Conservation (phyloP, 1,140 invertebrate species). For the Meloidogyne exigua region DNA sequence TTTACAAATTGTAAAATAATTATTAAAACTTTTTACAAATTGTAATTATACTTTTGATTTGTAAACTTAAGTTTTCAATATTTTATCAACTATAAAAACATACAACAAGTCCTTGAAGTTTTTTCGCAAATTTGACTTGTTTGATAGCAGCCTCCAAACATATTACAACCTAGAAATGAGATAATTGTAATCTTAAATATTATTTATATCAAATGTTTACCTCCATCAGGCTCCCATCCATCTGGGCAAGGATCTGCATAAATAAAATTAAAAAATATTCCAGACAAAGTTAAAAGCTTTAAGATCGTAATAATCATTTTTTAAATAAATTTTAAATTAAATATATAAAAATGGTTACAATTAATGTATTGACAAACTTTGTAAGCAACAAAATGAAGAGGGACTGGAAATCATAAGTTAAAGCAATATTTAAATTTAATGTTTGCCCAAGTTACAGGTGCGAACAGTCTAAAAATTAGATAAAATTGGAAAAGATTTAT, state of each 20-base stretch:
- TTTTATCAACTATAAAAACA: no score
- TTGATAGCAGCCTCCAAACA: background rate
- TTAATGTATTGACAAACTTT: background rate
- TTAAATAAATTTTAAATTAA: background rate
- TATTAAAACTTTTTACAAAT: no score
- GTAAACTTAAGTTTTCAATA: no score
- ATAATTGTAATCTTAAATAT: background rate
- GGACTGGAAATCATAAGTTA: background rate
- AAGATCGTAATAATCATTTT: background rate
- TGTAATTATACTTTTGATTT: no score
- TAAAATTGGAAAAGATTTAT: background rate
- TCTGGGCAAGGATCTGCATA: background rate
- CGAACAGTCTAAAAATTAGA: background rate
- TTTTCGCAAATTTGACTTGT: background rate
- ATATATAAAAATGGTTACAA: background rate
- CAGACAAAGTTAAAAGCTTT: background rate
- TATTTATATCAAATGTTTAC: background rate
- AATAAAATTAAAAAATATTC: background rate
- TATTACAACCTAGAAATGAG: background rate
- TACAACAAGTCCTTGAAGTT: no score
- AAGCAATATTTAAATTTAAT: background rate
- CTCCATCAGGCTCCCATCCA: background rate
- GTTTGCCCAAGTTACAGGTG: background rate
- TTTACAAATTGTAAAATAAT: no score
- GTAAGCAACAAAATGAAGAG: background rate